These are phyloP conservation scores for Centroberyx gerrardi DNA, from an alignment of 2,797 vertebrate species.

Conservation along the genomic window DNA sequence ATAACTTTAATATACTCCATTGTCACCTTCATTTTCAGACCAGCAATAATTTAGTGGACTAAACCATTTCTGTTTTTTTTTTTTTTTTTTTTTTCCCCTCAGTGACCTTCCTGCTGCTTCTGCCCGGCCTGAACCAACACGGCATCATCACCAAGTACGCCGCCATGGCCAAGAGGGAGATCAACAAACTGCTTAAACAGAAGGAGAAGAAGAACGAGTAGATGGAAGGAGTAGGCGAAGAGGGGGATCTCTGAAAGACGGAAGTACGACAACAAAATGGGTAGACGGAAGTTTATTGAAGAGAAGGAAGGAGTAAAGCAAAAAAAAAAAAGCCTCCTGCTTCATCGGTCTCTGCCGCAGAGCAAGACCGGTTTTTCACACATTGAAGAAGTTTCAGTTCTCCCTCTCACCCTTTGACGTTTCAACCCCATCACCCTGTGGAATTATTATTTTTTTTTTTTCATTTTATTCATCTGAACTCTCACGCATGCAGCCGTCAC, in stretches of 20 bases:
- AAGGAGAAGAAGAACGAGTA: slow-evolving; percentile 98
- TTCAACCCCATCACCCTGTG: slow-evolving; percentile 20
- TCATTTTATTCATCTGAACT: slow-evolving; percentile 11
- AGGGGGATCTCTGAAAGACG: slow-evolving; percentile 6
- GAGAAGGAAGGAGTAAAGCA: neutral
- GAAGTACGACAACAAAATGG: neutral
- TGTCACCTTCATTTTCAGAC: too few relatives aligned
- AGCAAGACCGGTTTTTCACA: slow-evolving; percentile 39
- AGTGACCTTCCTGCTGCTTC: slow-evolving; percentile 94
- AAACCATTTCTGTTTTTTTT: too few relatives aligned
- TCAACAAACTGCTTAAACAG: slow-evolving; percentile 98
- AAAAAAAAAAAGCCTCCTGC: slow-evolving; percentile 22
- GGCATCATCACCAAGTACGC: slow-evolving; percentile 94
- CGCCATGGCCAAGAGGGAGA: slow-evolving; percentile 96
- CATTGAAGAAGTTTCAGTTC: slow-evolving; percentile 44
- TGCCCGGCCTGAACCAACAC: slow-evolving; percentile 96
- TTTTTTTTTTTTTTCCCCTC: neutral
- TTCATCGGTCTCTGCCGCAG: slow-evolving; percentile 21
- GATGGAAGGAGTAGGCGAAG: neutral
- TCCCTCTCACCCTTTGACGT: slow-evolving; percentile 19
- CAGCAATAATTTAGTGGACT: too few relatives aligned
- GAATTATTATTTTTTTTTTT: neutral
- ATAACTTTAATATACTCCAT: too few relatives aligned
- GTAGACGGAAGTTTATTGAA: slow-evolving; percentile 41
- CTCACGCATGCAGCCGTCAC: slow-evolving; percentile 44